Evolutionary conservation across 2,888 invertebrate genomes (phyloP), one percentile per base, ranked within the genome.

Genomic region (Allolobophora icterica): DNA sequence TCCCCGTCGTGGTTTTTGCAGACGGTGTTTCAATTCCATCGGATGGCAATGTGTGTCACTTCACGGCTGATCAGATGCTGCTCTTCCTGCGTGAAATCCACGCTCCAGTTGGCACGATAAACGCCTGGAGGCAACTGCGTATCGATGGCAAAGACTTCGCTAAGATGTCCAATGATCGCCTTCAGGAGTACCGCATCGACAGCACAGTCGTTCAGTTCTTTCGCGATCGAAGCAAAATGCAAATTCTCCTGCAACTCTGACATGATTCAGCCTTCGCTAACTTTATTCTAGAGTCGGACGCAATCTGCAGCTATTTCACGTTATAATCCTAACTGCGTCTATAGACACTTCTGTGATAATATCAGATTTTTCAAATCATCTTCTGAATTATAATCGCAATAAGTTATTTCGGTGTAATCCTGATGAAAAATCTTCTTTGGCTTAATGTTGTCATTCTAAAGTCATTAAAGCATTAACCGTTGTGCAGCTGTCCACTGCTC

Each of bases 21-120:
- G 87, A 87, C 35, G 87, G 87, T 4, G 87, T 87, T 87, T 87
- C 87, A 33, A 87, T 87, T 87, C 87, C 87, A 24, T 35, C 87
- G 87, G 87, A 87, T 38, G 87, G 87, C 87, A 87, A 87, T 35
- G 87, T 87, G 13, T n/a, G 87, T 33, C 34, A 87, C 35, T 87
- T 87, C 87, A 24, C 87, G 35, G 34, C 87, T 38, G 87, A 87
- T 24, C 87, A 87, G 87, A 87, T 87, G 87, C 87, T 30, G 87
- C 87, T 87, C 87, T 87, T 87, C 34, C 87, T 87, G 87, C 87
- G 87, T 33, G 87, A 87, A 38, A 38, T 35, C 87, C 87, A 87
- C 87, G 87, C 87, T 38, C 87, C 87, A 38, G 35, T 87, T 21
- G 38, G 87, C 34, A 87, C 87, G 87, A 87, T 87, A 6, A 87